phyloP scores from a whole-genome alignment of 2,888 invertebrate genomes.

The Ornithoptera alexandrae region DNA sequence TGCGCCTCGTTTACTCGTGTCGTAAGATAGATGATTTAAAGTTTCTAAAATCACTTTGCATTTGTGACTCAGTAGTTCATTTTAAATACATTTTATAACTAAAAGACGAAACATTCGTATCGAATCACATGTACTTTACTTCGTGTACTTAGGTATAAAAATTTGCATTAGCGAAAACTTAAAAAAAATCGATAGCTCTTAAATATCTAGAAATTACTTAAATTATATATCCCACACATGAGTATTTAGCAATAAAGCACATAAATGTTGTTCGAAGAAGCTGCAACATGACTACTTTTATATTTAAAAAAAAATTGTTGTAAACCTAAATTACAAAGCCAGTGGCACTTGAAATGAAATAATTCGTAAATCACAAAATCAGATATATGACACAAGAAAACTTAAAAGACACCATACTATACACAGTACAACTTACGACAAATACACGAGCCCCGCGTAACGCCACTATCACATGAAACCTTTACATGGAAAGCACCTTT shows the following conservation, averaged over 20 bases:
- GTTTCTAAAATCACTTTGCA: slow-evolving; percentile 39
- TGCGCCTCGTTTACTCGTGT: slow-evolving; percentile 47
- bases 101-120: slow-evolving; percentile 63
- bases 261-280: slow-evolving; percentile 74
- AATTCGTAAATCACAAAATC: slow-evolving; percentile 53
- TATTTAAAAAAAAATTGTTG: slow-evolving; percentile 48
- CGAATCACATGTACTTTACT: slow-evolving; percentile 75
- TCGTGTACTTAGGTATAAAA: slow-evolving; percentile 74
- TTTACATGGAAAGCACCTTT: slow-evolving; percentile 70
- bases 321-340: slow-evolving; percentile 59
- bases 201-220: slow-evolving; percentile 61
- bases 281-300: slow-evolving; percentile 74
- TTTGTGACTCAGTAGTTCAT: slow-evolving; percentile 57
- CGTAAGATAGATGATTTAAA: slow-evolving; percentile 37
- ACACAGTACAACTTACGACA: slow-evolving; percentile 49
- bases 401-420: slow-evolving; percentile 54
- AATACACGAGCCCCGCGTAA: slow-evolving; percentile 54
- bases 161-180: slow-evolving; percentile 66
- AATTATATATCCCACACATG: slow-evolving; percentile 75
- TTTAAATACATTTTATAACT: slow-evolving; percentile 53
- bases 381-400: slow-evolving; percentile 74
- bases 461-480: slow-evolving; percentile 68
- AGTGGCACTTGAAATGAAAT: slow-evolving; percentile 70
- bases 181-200: slow-evolving; percentile 48
- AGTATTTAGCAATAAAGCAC: slow-evolving; percentile 80